Evolutionary conservation across 2,888 invertebrate species (phyloP).

Genomic region (Alsophila aescularia): DNA sequence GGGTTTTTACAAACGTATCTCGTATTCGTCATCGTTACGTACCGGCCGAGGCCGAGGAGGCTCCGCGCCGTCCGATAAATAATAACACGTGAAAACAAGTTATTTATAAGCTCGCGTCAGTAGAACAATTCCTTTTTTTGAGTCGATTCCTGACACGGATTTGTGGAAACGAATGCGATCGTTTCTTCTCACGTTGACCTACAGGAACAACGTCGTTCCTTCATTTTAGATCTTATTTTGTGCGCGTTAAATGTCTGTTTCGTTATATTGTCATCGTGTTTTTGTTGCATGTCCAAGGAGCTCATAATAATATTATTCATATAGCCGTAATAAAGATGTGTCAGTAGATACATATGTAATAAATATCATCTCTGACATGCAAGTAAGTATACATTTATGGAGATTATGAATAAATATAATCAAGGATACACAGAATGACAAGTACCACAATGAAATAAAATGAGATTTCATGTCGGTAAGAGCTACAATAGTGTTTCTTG

Average conservation of each 20-base stretch:
- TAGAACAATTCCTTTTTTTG: constrained; percentile 54
- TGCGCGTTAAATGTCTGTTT: constrained; percentile 44
- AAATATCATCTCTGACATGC: constrained; percentile 43
- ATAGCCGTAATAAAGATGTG: constrained; percentile 64
- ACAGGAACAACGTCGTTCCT: constrained; percentile 25
- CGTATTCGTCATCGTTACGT: constrained; percentile 82
- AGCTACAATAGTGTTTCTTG: constrained; percentile 18
- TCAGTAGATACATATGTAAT: constrained; percentile 55
- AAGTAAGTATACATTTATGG: constrained; percentile 38
- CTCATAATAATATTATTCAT: constrained; percentile 73
- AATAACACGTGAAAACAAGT: constrained; percentile 69
- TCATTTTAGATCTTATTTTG: constrained; percentile 51
- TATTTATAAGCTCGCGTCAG: constrained; percentile 70
- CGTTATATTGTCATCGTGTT: constrained; percentile 41
- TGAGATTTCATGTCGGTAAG: constrained; percentile 33
- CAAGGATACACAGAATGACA: constrained; percentile 34
- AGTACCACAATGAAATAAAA: constrained; percentile 33
- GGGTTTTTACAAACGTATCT: constrained; percentile 78
- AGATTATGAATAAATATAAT: constrained; percentile 36
- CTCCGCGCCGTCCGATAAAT: constrained; percentile 71
- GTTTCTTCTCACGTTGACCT: constrained; percentile 55
- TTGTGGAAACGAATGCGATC: constrained; percentile 73
- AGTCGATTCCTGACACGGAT: constrained; percentile 74
- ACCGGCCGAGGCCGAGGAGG: constrained; percentile 56
- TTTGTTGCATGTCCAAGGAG: constrained; percentile 58